Conservation (phyloP, 2,797 vertebrate genomes). For the Apogon hyalosoma region DNA sequence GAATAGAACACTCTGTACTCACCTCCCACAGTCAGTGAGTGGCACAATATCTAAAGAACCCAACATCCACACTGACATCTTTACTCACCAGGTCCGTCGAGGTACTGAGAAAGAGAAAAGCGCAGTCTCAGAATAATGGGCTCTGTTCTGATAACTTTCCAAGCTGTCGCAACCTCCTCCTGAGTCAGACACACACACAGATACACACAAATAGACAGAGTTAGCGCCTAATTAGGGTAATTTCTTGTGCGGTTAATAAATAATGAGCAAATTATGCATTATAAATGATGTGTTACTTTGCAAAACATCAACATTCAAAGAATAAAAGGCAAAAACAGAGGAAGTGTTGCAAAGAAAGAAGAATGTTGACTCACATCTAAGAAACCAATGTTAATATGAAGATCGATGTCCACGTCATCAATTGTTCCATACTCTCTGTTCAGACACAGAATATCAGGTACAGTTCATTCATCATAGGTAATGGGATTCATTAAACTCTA, state of each 20-base stretch:
- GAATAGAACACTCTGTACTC: conserved; percentile 56
- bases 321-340: conserved; percentile 51
- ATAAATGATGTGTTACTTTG: conserved; percentile 64
- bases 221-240: conserved; percentile 72
- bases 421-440: conserved; percentile 97
- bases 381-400: conserved; percentile 97
- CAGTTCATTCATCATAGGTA: conserved; percentile 19
- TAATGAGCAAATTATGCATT: conserved; percentile 58
- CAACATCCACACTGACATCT: conserved; percentile 70
- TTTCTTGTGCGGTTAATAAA: conserved; percentile 69
- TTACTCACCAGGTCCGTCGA: conserved; percentile 97
- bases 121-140: conserved; percentile 95
- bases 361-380: conserved; percentile 91
- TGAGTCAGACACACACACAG: conserved; percentile 75
- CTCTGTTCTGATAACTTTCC: conserved; percentile 98
- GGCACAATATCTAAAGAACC: conserved; percentile 68
- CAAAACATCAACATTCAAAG: conserved; percentile 71
- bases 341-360: conserved; percentile 27
- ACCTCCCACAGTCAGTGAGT: conserved; percentile 68
- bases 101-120: conserved; percentile 98
- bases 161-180: conserved; percentile 99
- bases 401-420: conserved; percentile 97
- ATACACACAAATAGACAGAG: conserved; percentile 63
- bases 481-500: conserved; percentile 20
- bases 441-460: conserved; percentile 40